Evolutionary conservation across 2,797 vertebrate species (phyloP), one percentile per base, ranked within the genome.

Genomic region (Bryconaethiops microstoma): DNA sequence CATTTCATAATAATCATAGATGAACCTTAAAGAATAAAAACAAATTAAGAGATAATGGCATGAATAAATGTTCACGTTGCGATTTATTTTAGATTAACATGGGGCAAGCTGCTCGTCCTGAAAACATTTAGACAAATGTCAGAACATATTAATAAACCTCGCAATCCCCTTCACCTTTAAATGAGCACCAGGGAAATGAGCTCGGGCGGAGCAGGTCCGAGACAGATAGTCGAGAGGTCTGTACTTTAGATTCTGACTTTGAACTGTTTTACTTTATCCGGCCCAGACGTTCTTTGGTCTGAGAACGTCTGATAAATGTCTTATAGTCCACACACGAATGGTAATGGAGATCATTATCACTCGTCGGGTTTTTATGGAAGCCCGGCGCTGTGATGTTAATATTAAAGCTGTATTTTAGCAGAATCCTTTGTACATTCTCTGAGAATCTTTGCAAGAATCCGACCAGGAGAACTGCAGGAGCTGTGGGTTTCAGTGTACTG

Each of bases 231-330:
- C 67, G 3, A 54, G 57, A 4, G 0, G 14, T 25, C 57, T 42
- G 42, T 29, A 52, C 35, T 21, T 54, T 64, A 54, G 29, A 19
- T 64, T 74, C 62, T 57, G 60, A 55, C 48, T 79, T 45, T n/a
- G n/a, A 74, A 62, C 70, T 63, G 4, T 5, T 67, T 67, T 17
- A 50, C 50, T 69, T 50, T 5, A n/a, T n/a, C n/a, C n/a, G 23
- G 1, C 59, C 23, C 21, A 39, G 9, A 21, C n/a, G 63, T 52
- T 25, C 63, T 75, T 50, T 76, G 64, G 39, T 69, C 19, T 23
- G 52, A 69, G 72, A 75, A 80, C 72, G 60, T 76, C 52, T 76
- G 73, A 76, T 81, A 57, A 81, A 81, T 75, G 65, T 64, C 25
- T 52, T 65, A 70, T 60, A 25, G 23, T 64, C 54, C 67, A 29